phyloP scores from a whole-genome alignment of 53 echinoderm and acorn worm genomes.

The Echinarachnius parma region DNA sequence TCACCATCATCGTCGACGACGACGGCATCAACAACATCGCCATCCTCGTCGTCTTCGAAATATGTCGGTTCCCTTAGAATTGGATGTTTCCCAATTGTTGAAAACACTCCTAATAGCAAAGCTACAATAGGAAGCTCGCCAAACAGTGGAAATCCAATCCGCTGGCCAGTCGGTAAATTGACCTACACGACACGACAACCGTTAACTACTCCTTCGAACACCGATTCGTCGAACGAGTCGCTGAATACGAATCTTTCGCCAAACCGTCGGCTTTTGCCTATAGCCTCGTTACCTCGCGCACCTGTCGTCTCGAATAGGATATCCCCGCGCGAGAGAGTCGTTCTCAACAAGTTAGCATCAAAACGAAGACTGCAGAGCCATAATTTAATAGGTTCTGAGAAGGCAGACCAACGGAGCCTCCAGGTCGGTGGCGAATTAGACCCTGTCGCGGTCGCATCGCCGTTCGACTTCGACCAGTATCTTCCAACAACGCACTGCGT shows the following conservation, averaged over 20 bases:
- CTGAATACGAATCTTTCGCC: constrained; percentile 2
- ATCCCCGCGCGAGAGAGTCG: constrained; percentile 49
- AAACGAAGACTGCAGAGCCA: constrained; percentile 10
- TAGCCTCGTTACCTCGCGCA: too few relatives aligned
- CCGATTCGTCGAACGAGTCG: constrained; percentile 4
- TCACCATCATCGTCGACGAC: too few relatives aligned
- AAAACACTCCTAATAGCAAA: background rate
- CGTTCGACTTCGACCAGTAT: constrained; percentile 27
- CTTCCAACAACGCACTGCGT: constrained; percentile 35
- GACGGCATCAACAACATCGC: too few relatives aligned
- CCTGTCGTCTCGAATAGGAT: background rate
- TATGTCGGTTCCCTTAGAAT: constrained; percentile 27
- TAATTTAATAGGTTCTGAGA: background rate
- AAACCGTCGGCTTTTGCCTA: too few relatives aligned
- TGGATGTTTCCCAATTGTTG: constrained; percentile 9
- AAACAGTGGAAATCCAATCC: too few relatives aligned
- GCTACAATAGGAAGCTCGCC: too few relatives aligned
- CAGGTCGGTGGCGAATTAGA: background rate
- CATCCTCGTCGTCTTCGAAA: too few relatives aligned
- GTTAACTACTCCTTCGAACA: background rate
- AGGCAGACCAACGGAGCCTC: background rate
- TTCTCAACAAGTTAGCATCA: constrained; percentile 53
- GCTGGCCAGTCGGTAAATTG: constrained; percentile 30
- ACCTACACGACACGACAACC: constrained; percentile 16
- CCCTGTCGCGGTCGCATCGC: background rate